Base-by-base conservation (phyloP, 1,140 invertebrate genomes). In the Sitobion miscanthi region DNA sequence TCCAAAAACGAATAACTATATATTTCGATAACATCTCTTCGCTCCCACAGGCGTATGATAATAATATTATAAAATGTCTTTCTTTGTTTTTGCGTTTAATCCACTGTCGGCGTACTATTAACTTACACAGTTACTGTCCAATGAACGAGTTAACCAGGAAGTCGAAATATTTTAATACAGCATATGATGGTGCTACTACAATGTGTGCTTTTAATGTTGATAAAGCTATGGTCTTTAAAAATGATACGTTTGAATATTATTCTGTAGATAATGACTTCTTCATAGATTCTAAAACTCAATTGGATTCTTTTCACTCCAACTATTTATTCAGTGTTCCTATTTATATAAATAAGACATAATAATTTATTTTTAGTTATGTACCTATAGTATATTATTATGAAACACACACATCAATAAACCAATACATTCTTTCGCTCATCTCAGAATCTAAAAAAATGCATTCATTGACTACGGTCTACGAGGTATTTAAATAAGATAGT, bases 251-350 rank as follows among this genome's bases (percentile, higher is more conserved):
- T 47, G 90, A 91, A 77, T 77, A 25, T 77, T 77, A 77, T 62
- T 62, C 35, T 77, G 6, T 91, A 17, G 25, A 45, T 45, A n/a
- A 77, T 6, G 38, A 91, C 8, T 77, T 20, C 20, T 77, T 45
- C 25, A 62, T 21, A n/a, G 57, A 77, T 20, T 77, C 77, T 30
- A 57, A 35, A 45, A 91, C 47, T 42, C 57, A 91, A 62, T 25
- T 77, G 38, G 62, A 91, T 91, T 77, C 38, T 35, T 77, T 91
- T 47, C 38, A 77, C 17, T 77, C 38, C 8, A 77, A 91, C 25
- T 91, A 91, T 35, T 91, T 77, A 77, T 91, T 91, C 25, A 91
- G 57, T 77, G 69, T 91, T 77, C 90, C 90, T 77, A 77, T 77
- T 17, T 77, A n/a, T n/a, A 17, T 77, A n/a, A 5, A 77, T 1